Conservation (phyloP, 2,113 vertebrate genomes). For the Istiophorus platypterus region DNA sequence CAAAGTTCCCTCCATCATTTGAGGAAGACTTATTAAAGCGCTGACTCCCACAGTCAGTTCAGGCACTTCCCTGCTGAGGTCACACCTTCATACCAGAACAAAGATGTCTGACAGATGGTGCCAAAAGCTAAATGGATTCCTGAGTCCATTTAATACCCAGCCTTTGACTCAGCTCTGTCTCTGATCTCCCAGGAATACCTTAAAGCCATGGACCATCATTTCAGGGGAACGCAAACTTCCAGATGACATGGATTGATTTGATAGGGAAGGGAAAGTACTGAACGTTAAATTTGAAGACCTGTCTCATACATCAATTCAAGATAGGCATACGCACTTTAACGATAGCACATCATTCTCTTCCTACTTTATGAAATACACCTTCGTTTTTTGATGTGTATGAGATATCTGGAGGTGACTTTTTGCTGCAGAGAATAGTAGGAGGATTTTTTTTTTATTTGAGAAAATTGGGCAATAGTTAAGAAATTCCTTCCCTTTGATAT, state of each 20-base stretch:
- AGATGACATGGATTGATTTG: conserved; percentile 40
- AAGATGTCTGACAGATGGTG: conserved; percentile 55
- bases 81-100: conserved; percentile 57
- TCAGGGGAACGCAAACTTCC: conserved; percentile 43
- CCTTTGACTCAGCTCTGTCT: conserved; percentile 55
- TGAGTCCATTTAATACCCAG: conserved; percentile 37
- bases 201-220: conserved; percentile 28
- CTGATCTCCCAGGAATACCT: conserved; percentile 43
- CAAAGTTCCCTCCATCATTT: conserved; percentile 29
- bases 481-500: conserved; percentile 65
- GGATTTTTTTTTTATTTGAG: background rate
- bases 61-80: conserved; percentile 50
- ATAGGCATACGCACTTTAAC: conserved; percentile 29
- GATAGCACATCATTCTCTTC: conserved; percentile 5
- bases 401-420: conserved; percentile 66
- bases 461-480: conserved; percentile 59
- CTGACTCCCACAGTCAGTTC: conserved; percentile 52
- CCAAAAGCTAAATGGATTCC: conserved; percentile 60
- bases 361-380: conserved; percentile 37
- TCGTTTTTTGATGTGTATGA: conserved; percentile 32
- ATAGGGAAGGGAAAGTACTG: conserved; percentile 17
- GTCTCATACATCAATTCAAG: conserved; percentile 43
- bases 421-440: conserved; percentile 42
- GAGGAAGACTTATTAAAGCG: conserved; percentile 48
- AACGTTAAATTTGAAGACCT: conserved; percentile 49